Evolutionary conservation across 1,140 invertebrate genomes (phyloP), one percentile per base, ranked within the genome.

Genomic region (Neodiprion virginianus): DNA sequence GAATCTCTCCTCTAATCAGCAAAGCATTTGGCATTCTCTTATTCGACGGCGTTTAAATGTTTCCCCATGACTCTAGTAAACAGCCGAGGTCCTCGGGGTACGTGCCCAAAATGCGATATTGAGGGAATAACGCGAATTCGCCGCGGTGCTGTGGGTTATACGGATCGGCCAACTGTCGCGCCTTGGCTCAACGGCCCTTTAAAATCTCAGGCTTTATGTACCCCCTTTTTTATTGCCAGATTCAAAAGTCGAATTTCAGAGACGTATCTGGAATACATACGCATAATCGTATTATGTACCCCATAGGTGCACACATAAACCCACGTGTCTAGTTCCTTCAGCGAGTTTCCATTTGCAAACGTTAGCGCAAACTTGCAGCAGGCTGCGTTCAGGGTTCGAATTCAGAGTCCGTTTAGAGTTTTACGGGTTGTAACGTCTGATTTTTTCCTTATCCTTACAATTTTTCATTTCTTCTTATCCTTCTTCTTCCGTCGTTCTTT

Each of bases 61-160:
- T 61, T 61, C 53, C n/a, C 53, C n/a, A 4, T 17, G 53, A 61
- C 11, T 61, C n/a, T 17, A 61, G 28, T 40, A 40, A 40, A 40
- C 53, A 61, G n/a, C 11, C 11, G 53, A 14, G 53, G 28, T 40
- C 28, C 28, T 40, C 69, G 78, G 82, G 74, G 78, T 74, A 87
- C 87, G 87, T 88, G 87, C 85, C 80, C 75, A 71, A 85, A 78
- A 84, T 88, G 81, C 85, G 81, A 80, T 87, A 87, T 87, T 77
- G 77, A 80, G 79, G 80, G 80, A 85, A 84, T 83, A 83, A 85
- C 82, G 75, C 78, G 84, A 88, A 87, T 85, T 85, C 84, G 85
- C 84, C 79, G 73, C 48, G 67, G 66, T 67, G 47, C 71, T 77
- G 73, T 12, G 17, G 69, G 48, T 47, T 71, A 71, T 71, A 48